A percentile compares a stretch with the other conserved stretches of the same genome.
These are phyloP conservation scores for Anarhynchus alexandrinus DNA, from an alignment of 2,113 vertebrate genomes.

Conservation along the genomic window DNA sequence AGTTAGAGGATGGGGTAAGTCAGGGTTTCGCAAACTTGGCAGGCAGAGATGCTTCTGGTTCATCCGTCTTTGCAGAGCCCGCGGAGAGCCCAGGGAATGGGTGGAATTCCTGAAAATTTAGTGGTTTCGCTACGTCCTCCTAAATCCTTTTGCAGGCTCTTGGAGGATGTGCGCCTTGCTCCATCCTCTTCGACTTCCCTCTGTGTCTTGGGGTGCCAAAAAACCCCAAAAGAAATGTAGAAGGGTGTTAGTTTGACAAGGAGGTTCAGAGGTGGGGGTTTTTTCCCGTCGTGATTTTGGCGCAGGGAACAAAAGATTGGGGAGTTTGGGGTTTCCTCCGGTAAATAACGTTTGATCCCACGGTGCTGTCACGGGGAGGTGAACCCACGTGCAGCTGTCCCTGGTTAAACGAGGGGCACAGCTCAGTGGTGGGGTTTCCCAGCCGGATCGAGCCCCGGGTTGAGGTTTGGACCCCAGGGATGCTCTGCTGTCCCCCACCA, in stretches of 20 bases:
- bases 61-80: neutral
- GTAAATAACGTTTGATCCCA: neutral
- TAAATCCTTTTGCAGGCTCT: neutral
- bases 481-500: neutral
- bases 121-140: neutral
- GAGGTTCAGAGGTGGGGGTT: neutral
- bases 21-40: neutral
- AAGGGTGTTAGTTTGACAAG: neutral
- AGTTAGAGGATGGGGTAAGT: neutral
- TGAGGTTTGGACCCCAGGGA: too few species aligned
- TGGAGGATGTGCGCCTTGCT: neutral
- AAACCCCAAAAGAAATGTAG: neutral
- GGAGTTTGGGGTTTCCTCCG: neutral
- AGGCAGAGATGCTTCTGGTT: neutral
- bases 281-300: neutral
- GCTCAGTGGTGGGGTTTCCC: neutral
- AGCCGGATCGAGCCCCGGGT: fast-evolving
- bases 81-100: neutral
- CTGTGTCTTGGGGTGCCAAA: neutral
- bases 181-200: neutral
- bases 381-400: neutral
- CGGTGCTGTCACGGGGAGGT: fast-evolving
- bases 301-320: neutral
- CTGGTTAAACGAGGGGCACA: neutral
- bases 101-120: neutral